Conservation (phyloP, 2,797 vertebrate genomes). For the Percopsis omiscomaycus region DNA sequence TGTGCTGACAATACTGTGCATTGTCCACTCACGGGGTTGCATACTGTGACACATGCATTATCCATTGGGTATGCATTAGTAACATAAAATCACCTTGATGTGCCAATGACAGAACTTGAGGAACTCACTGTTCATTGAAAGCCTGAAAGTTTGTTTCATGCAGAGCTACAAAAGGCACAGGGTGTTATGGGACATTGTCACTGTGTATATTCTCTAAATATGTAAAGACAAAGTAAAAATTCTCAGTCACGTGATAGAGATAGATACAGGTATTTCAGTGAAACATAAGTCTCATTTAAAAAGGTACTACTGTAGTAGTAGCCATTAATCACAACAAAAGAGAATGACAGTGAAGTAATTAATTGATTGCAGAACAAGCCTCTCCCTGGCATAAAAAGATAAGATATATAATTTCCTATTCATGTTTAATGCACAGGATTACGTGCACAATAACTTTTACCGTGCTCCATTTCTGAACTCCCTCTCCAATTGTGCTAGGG, state of each 20-base stretch:
- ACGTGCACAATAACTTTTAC: slow-evolving; percentile 16
- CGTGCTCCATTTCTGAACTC: slow-evolving; percentile 20
- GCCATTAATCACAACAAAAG: neutral
- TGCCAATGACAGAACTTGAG: slow-evolving; percentile 47
- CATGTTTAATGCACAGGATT: slow-evolving; percentile 15
- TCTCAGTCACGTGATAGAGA: no score
- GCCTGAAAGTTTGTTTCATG: slow-evolving; percentile 5
- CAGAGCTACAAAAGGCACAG: neutral
- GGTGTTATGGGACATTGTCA: neutral
- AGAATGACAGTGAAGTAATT: neutral
- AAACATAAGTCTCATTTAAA: slow-evolving; percentile 1
- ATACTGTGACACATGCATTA: slow-evolving; percentile 51
- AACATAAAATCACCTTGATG: slow-evolving; percentile 49
- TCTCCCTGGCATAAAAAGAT: slow-evolving; percentile 7
- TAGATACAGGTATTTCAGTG: neutral
- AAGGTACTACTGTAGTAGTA: slow-evolving; percentile 1
- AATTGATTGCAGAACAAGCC: neutral
- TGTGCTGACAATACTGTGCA: slow-evolving; percentile 17
- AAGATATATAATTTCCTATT: slow-evolving; percentile 15
- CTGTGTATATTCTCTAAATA: neutral
- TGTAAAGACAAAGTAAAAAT: neutral
- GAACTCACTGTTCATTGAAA: slow-evolving; percentile 22
- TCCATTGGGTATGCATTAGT: slow-evolving; percentile 43
- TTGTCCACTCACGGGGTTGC: slow-evolving; percentile 9
- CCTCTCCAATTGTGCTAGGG: slow-evolving; percentile 1